Conservation (phyloP, 2,888 invertebrate genomes). For the Mythimna loreyi region DNA sequence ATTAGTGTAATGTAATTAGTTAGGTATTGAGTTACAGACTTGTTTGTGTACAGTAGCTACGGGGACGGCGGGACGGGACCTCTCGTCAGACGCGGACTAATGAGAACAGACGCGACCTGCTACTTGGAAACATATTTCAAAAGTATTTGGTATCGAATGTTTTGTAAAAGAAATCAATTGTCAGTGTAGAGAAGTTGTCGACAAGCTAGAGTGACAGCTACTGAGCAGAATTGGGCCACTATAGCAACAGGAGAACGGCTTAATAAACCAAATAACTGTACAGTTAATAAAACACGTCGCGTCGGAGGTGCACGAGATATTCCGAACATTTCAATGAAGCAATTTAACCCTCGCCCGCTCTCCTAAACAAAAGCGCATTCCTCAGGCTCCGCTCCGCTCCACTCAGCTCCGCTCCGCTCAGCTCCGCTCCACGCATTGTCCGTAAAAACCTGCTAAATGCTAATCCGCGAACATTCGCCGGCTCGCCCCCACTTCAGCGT, state of each 20-base stretch:
- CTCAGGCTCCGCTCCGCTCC: constrained; percentile 49
- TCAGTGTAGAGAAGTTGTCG: no score
- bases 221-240: constrained; percentile 17
- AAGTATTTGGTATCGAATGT: background rate
- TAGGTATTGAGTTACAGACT: background rate
- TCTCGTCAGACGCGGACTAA: background rate
- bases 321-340: constrained; percentile 67
- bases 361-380: constrained; percentile 70
- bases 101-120: background rate
- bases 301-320: constrained; percentile 47
- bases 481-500: constrained; percentile 48
- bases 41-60: background rate
- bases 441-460: constrained; percentile 75
- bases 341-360: constrained; percentile 62
- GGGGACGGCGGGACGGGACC: no score
- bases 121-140: background rate
- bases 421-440: constrained; percentile 68
- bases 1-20: background rate
- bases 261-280: constrained; percentile 60
- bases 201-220: background rate
- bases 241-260: constrained; percentile 34
- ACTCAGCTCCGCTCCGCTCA: background rate
- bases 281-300: constrained; percentile 53
- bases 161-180: background rate
- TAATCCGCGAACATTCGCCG: constrained; percentile 73